Evolutionary conservation across 2,113 vertebrate genomes (phyloP), one percentile per base, ranked within the genome.

Genomic region (Anarrhichthys ocellatus): DNA sequence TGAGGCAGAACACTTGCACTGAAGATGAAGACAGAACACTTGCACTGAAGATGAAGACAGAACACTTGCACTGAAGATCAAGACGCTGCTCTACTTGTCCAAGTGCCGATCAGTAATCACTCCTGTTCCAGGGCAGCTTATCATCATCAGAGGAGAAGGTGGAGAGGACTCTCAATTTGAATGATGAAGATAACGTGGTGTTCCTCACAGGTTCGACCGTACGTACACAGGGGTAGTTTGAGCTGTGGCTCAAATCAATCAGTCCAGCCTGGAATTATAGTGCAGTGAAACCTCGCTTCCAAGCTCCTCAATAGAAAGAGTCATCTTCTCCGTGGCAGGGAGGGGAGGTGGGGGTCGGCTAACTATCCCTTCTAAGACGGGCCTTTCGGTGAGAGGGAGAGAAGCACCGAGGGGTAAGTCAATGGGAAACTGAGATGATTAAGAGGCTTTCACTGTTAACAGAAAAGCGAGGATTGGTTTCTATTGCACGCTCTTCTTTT

Each of bases 371-470:
- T 91, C 84, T 71, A 82, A 89, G 92, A 90, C 86, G 75, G 82
- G 81, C 87, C 86, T 87, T 62, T 91, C 77, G 86, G 75, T 79
- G 79, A 87, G 88, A 88, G 86, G 56, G 80, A 90, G 90, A 92
- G 88, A 87, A 80, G 85, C 87, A 88, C 9, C 24, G 81, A 77
- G 87, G 87, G 89, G 75, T 75, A 82, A 94, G 93, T 96, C 94
- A 94, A 95, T 96, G 93, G 92, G 93, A 94, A 94, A 91, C 88
- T 79, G 93, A 94, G 95, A 95, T 95, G 93, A 96, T 95, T 95
- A 94, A 95, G 93, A 95, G 94, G 93, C 92, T 95, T 93, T 95
- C 84, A 92, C 92, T 93, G 93, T 92, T 94, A 94, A 94, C 94
- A 95, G 94, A 95, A 92, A 91, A 88, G 92, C 86, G 82, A 90